Percentiles rank a stretch among this genome's conserved stretches.
phyloP scores from a whole-genome alignment of 2,113 vertebrate genomes.

The Eudyptes chrysolophus region DNA sequence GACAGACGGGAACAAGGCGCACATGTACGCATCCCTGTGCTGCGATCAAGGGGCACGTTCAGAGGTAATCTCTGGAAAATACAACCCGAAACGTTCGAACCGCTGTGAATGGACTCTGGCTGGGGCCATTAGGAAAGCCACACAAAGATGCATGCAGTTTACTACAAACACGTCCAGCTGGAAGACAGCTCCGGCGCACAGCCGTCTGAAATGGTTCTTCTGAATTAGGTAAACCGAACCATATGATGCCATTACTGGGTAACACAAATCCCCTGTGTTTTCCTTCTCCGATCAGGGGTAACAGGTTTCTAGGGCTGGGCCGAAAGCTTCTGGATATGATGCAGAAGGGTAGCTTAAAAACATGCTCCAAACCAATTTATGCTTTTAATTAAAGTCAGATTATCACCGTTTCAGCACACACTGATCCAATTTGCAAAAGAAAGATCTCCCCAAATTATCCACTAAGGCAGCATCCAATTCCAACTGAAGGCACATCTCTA shows the following conservation, averaged over 20 bases:
- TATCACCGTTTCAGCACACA: conserved; percentile 54
- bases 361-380: conserved; percentile 23
- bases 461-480: conserved; percentile 42
- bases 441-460: conserved; percentile 49
- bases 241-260: background rate
- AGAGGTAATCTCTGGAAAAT: background rate
- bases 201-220: background rate
- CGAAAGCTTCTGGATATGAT: conserved; percentile 9
- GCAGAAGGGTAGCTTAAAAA: conserved; percentile 27
- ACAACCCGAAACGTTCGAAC: background rate
- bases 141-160: background rate
- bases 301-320: background rate
- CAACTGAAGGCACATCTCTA: conserved; percentile 12
- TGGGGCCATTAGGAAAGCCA: conserved; percentile 6
- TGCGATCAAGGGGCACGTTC: background rate
- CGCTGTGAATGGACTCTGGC: background rate
- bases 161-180: background rate
- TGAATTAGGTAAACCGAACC: background rate
- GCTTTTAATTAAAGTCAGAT: conserved; percentile 66
- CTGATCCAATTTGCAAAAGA: conserved; percentile 48
- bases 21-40: background rate
- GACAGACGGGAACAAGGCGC: background rate
- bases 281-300: background rate
- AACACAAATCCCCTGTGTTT: background rate
- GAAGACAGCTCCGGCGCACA: background rate